A percentile compares a stretch with the other conserved stretches of the same genome.
Evolutionary conservation across 2,113 vertebrate species (phyloP).

Genomic region (Phyllostomus hastatus): DNA sequence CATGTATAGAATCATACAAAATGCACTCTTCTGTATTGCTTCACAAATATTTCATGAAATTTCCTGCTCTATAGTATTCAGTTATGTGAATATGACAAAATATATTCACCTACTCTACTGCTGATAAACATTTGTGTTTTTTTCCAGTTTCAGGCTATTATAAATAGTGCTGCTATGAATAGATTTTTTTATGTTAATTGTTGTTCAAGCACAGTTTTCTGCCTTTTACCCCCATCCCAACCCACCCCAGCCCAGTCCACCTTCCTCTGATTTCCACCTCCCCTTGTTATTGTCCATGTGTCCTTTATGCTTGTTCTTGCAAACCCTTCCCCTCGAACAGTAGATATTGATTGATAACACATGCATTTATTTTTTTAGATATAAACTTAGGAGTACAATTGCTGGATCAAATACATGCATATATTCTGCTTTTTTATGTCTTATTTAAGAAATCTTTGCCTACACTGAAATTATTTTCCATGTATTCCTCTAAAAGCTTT

Average conservation of each 20-base stretch:
- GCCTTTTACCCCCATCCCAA: no score
- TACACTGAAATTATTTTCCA: not conserved
- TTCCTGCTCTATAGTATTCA: not conserved
- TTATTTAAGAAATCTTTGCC: not conserved
- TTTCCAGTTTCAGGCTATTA: not conserved
- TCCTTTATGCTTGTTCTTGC: no score
- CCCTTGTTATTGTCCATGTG: no score
- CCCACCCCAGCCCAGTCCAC: no score
- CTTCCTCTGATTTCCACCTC: no score
- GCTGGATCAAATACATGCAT: not conserved
- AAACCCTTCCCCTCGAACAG: not conserved
- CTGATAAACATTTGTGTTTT: not conserved
- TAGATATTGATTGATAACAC: not conserved
- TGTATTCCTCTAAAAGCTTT: not conserved
- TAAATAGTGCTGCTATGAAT: not conserved
- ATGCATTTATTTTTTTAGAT: not conserved
- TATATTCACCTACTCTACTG: not conserved
- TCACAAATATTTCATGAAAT: not conserved
- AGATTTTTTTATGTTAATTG: no score
- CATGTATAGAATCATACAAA: not conserved
- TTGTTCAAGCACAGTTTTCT: no score
- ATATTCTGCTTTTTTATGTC: not conserved
- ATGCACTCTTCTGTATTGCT: not conserved
- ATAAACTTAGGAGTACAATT: not conserved
- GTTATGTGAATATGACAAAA: not conserved